Base-by-base conservation (phyloP, 2,888 invertebrate species). In the Criorhina ranunculi region DNA sequence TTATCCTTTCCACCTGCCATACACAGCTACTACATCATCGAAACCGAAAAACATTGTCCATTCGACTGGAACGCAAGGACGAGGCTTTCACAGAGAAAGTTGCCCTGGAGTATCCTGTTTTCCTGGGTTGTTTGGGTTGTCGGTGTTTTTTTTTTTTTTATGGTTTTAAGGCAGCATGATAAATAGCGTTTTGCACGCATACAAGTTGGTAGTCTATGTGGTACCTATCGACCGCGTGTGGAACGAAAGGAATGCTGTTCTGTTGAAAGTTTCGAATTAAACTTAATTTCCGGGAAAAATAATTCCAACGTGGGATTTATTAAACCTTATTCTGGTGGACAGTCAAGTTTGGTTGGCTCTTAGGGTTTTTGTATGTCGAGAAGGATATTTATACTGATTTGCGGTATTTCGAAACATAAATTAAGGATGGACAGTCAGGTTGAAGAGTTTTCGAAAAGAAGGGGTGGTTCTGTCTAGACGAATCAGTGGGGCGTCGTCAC, bases 171-270 rank as follows among this genome's bases (percentile, higher is more conserved):
- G 60, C 60, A 69, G 33, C 49, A 75, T 79, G 79, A 83, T 83
- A 64, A 83, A 83, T 79, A 53, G 62, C 60, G 67, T 64, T 72
- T 53, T 67, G 53, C 66, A 78, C 78, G 66, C 81, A 55, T 12
- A n/a, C 12, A 8, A 1, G 15, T 6, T 33, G 62, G 46, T 37
- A 46, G 35, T 57, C 37, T 24, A 53, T 40, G 15, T 35, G 0
- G 40, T 29, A 24, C n/a, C n/a, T 33, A 59, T 70, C 59, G 55
- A 57, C 29, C 59, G n/a, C n/a, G n/a, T n/a, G n/a, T 29, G 2
- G 31, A 37, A 24, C 24, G 24, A 24, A 24, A 24, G 24, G 19
- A 44, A 40, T 40, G 29, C 15, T 15, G 31, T 67, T 17, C 24
- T 53, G 19, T n/a, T 69, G 66, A 66, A 73, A 73, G 35, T 66